Evolutionary conservation across 1,140 invertebrate species (phyloP), one percentile per base, ranked within the genome.

Genomic region (Drosophila funebris): DNA sequence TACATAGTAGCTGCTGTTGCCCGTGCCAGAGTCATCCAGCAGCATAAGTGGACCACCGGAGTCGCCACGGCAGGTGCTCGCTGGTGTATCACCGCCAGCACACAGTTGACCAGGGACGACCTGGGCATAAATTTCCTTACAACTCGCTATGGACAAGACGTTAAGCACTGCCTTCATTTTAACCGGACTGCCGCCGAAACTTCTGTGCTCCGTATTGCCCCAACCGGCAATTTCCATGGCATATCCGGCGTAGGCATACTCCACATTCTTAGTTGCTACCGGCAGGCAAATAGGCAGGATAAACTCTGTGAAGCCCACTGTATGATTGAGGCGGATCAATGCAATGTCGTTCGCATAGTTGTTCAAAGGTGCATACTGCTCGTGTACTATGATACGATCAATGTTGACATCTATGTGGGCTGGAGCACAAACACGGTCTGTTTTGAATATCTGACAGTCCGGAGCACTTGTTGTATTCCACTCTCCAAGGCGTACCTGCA

Each of bases 41-140:
- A 63, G 13, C 63, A 84, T 84, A 2, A 84, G 39, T 5, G 80
- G 75, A 3, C 76, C 79, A 1, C 80, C 80, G 4, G 76, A 84
- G 22, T 84, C 80, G 1, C 79, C 79, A 0, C 48, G 60, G 9
- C 79, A 83, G 6, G 72, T 69, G 31, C 64, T 43, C 6, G 22
- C 18, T 5, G 0, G 8, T 0, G 43, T 27, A 1, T 31, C 41
- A 7, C 80, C 69, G 5, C 80, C 80, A n/a, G 76, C 76, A 9
- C 73, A 76, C 13, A 84, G 18, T n/a, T 79, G 80, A 7, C 68
- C 63, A 0, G n/a, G 3, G 2, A 16, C 6, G 1, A 79, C 4
- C 1, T 70, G 16, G 0, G 29, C n/a, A 39, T 66, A 64, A 0
- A 50, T 27, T 7, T 36, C 14, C 4, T 16, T 33, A 5, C 80